A percentile compares a stretch with the other conserved stretches of the same genome.
phyloP scores from a whole-genome alignment of 2,797 vertebrate genomes.

The Sebastes hubbsi region DNA sequence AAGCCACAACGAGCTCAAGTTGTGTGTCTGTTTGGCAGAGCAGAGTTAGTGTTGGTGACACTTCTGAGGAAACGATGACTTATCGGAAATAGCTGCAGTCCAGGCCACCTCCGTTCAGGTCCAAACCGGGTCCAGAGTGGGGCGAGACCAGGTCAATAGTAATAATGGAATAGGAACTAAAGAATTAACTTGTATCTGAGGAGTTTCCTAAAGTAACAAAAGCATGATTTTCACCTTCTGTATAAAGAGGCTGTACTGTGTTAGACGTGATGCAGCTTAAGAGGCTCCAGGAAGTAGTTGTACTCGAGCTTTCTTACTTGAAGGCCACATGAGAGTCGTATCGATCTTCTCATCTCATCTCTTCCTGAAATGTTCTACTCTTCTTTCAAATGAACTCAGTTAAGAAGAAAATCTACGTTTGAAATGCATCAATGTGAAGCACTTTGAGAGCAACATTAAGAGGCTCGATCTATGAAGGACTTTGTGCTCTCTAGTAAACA shows the following conservation, averaged over 20 bases:
- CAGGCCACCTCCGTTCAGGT: background rate
- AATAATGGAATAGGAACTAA: background rate
- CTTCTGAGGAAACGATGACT: constrained; percentile 14
- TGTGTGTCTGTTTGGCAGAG: constrained; percentile 1
- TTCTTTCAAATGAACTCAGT: too few species aligned
- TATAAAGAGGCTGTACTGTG: background rate
- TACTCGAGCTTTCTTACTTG: background rate
- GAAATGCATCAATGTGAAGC: too few species aligned
- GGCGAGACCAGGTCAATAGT: background rate
- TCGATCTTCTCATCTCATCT: too few species aligned
- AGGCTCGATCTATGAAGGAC: too few species aligned
- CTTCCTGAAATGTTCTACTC: too few species aligned
- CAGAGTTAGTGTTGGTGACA: background rate
- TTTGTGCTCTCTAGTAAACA: too few species aligned
- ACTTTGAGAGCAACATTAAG: too few species aligned
- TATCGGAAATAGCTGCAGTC: background rate
- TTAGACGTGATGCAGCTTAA: background rate
- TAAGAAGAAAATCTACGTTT: too few species aligned
- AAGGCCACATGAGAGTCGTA: background rate
- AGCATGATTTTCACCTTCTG: background rate
- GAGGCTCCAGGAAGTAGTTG: background rate
- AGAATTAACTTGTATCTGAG: background rate
- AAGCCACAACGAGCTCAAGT: background rate
- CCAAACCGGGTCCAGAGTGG: background rate
- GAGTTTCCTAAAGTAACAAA: background rate